Evolutionary conservation across 2,797 vertebrate genomes (phyloP).

Genomic region (Hylomyscus alleni): DNA sequence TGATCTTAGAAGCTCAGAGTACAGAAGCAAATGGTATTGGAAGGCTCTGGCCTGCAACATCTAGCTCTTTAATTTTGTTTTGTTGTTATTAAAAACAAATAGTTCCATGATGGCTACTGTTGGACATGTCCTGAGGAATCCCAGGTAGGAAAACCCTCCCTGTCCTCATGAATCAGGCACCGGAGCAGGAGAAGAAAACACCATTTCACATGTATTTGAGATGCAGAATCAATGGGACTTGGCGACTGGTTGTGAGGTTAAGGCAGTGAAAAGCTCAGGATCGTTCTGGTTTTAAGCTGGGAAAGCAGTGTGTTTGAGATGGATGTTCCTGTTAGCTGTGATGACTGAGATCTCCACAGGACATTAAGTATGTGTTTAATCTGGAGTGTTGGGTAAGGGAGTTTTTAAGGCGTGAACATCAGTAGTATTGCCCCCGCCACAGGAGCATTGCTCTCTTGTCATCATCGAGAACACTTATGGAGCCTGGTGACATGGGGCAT

Average conservation of each 20-base stretch:
- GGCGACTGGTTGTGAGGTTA: not conserved
- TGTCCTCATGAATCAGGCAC: not conserved
- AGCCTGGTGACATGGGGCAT: not conserved
- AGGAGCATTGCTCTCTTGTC: not conserved
- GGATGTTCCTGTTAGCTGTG: not conserved
- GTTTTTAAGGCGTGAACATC: not conserved
- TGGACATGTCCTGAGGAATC: not conserved
- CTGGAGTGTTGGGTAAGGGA: not conserved
- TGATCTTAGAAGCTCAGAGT: not conserved
- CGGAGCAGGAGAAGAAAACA: not conserved
- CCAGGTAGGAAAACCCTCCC: not conserved
- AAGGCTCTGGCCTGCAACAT: not conserved
- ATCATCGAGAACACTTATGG: not conserved
- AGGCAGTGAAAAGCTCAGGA: not conserved
- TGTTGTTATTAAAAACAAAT: not conserved
- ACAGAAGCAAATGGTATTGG: not conserved
- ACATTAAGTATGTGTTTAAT: not conserved
- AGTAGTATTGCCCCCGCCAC: not conserved
- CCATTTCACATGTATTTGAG: accelerated
- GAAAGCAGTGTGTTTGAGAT: not conserved
- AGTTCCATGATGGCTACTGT: not conserved
- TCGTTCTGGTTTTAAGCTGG: not conserved
- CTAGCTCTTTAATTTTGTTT: not conserved
- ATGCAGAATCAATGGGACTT: not conserved
- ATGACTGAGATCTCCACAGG: not conserved